Base-by-base conservation (phyloP, 2,113 vertebrate species). In the Myotis brandtii region DNA sequence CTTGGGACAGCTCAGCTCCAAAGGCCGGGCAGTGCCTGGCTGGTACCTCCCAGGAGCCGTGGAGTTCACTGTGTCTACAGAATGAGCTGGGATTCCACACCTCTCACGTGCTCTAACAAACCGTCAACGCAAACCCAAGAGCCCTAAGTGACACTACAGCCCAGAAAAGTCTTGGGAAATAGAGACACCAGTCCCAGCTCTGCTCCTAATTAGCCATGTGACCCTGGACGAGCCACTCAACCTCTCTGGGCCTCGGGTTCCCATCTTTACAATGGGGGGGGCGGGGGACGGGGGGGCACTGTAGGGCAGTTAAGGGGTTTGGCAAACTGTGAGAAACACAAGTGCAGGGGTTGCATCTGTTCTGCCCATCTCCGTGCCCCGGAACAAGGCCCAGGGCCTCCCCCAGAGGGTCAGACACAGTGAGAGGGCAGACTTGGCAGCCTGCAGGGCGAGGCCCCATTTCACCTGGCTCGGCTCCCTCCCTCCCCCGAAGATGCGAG, bases 391-490 rank as follows among this genome's bases (percentile, higher is more conserved):
- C 27, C 6, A 2, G 32, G 3, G 32, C 25, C 16, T 12, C 23
- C 17, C 34, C 16, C 2, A 1, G 48, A 62, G 21, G 10, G n/a
- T 37, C 9, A 16, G 48, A 43, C 0, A 16, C 50, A 9, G n/a
- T 6, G 10, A 14, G 34, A 30, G 14, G 25, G 56, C 5, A 25
- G 17, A 17, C 32, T 5, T 1, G 3, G 37, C 21, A 23, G 27
- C 30, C 12, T 10, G 2, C 0, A 0, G 37, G 37, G 37, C 3
- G 0, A 0, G 14, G 70, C 25, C 18, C 37, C 3, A 20, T n/a
- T 27, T 32, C 1, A 1, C 70, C n/a, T 1, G 21, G 56, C 3
- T 14, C 30, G 23, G 8, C 59, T 9, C 56, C 56, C 10, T 50
- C 23, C 59, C 12, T 1, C 75, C 90, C 34, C 30, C 0, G 4